Evolutionary conservation across 2,113 vertebrate species (phyloP), one percentile per base, ranked within the genome.

Genomic region (Pelusios castaneus): DNA sequence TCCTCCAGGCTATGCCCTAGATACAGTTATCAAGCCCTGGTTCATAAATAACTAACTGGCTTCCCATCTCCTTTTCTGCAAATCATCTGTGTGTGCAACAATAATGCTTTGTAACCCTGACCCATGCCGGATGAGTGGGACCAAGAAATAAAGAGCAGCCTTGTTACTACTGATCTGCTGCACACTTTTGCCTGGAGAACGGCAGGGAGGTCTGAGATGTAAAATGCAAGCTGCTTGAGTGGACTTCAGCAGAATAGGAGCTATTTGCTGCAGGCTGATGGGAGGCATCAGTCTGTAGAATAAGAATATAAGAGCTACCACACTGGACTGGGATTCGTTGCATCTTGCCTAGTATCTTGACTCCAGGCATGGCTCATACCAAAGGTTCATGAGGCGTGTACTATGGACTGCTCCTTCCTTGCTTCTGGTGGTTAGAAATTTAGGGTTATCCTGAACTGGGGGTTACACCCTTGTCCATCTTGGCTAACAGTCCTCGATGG

Each of bases 81-180:
- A n/a, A 11, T 8, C 5, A 31, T 1, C 24, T 85, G 79, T 90
- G 55, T 41, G 80, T 54, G 0, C 1, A 0, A 0, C 14, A 21
- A 1, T 77, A 45, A 21, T 70, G 16, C 34, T 67, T 38, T 21
- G 34, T 38, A 67, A 67, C 31, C 63, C 34, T n/a, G 34, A n/a
- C 8, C 63, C 34, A 21, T 67, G 34, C 63, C 63, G 21, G 63
- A 31, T 67, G 8, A 67, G 31, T 67, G 63, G 63, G 63, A 63
- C 63, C 17, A 67, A 67, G 14, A 67, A n/a, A 67, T n/a, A 67
- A 67, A 67, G 63, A 58, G 55, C 24, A 58, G 55, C 55, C 55
- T 56, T 58, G 25, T 31, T 60, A 73, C 21, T 1, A 2, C 38
- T 38, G 2, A 41, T 73, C n/a, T 80, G 82, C 67, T 47, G 82